Evolutionary conservation across 2,797 vertebrate species (phyloP), one percentile per base, ranked within the genome.

Genomic region (Megaceryle alcyon): DNA sequence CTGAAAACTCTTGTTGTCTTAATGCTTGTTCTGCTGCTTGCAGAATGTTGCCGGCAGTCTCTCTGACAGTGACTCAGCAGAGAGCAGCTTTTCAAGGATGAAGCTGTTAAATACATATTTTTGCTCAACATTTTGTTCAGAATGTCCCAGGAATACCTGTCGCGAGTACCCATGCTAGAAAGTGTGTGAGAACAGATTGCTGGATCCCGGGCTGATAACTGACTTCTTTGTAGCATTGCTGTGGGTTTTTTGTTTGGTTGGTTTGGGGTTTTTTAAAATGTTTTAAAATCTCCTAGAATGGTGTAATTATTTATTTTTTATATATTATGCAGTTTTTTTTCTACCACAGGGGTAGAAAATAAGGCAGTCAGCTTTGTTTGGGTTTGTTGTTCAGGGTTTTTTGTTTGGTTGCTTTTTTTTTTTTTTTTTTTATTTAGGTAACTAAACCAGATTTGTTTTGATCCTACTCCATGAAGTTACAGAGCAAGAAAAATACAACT

Each of bases 11-110:
- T 44, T 35, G 59, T 72, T 29, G 1, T 90, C 81, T 76, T 79
- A 90, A 76, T 88, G 70, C 93, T 86, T 96, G 76, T 89, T 96
- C 94, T 91, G 94, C 90, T 97, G 85, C 94, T 78, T 95, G 83
- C 4, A 8, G 92, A 91, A 94, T 81, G 75, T 77, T 96, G 69
- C 92, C 94, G 83, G 92, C 95, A 85, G 90, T 94, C 48, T 81
- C 79, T 61, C 90, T 96, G 72, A 91, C 93, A 79, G 91, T 94
- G 78, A 85, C 77, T 95, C 95, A 72, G 90, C 92, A 92, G 83
- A 96, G 69, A 96, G 66, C 79, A 95, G 93, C 64, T 97, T 96
- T 91, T 86, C 65, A 41, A 90, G 86, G 63, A 75, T 95, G 81
- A 86, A 96, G 57, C 86, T 90, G 64, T 91, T 96, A 21, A 92